These are phyloP conservation scores for Drosophila mettleri DNA, from an alignment of 2,888 invertebrate genomes.

Conservation along the genomic window DNA sequence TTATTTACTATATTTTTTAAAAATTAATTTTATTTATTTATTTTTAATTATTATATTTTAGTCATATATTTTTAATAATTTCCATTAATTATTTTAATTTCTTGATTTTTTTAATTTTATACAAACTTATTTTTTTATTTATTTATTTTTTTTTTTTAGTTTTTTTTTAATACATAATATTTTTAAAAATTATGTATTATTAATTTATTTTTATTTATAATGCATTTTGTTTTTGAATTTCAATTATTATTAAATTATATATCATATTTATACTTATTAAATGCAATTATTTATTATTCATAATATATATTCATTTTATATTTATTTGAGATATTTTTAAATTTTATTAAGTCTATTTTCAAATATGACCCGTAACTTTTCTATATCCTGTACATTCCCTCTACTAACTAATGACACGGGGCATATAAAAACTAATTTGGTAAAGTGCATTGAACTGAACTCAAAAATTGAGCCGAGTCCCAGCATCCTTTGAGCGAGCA, in stretches of 20 bases:
- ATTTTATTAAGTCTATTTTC: neutral
- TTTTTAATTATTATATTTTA: no score
- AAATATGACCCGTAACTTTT: neutral
- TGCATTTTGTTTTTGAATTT: no score
- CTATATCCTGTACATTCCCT: neutral
- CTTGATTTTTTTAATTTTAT: no score
- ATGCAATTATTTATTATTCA: neutral
- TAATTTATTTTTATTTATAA: no score
- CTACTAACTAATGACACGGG: slow-evolving; percentile 11
- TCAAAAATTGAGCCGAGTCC: slow-evolving; percentile 30
- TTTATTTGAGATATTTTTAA: neutral
- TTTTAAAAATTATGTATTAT: no score
- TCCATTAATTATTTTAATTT: no score
- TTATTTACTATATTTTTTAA: neutral
- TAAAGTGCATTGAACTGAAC: slow-evolving; percentile 71
- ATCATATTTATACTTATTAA: neutral
- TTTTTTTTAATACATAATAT: no score
- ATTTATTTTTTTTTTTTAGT: no score
- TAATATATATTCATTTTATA: neutral
- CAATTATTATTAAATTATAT: neutral
- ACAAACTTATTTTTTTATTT: no score
- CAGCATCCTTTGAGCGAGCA: slow-evolving; percentile 49
- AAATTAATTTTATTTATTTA: neutral
- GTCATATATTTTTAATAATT: no score
- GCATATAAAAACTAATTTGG: slow-evolving; percentile 70